Conservation (phyloP, 2,797 vertebrate species). For the Sarcoramphus papa region DNA sequence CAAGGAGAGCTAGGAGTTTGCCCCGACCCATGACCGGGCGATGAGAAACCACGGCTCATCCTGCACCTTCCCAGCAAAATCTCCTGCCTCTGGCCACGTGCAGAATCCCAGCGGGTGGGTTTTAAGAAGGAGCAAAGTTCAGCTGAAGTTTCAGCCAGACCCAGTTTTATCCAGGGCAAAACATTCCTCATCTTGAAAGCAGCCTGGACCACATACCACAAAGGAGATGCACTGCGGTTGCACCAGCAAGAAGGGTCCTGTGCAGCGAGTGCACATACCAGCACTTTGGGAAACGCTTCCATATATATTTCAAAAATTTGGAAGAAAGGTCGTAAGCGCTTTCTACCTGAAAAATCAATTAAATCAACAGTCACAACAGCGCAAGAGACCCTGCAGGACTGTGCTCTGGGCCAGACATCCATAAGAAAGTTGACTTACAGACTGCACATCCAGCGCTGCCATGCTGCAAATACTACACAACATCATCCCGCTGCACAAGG, state of each 20-base stretch:
- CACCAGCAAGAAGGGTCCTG: background rate
- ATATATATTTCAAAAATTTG: accelerated
- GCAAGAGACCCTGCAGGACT: background rate
- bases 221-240: accelerated
- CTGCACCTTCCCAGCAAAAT: background rate
- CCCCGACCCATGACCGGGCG: accelerated
- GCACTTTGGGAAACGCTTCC: background rate
- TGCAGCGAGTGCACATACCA: accelerated
- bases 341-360: background rate
- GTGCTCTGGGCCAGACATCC: background rate
- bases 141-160: background rate
- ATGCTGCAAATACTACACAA: background rate
- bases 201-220: background rate
- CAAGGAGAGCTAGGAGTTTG: background rate
- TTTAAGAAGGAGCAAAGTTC: background rate
- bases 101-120: background rate
- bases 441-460: background rate
- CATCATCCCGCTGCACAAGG: background rate
- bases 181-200: background rate
- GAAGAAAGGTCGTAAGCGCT: accelerated
- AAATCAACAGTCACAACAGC: background rate
- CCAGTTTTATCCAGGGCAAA: background rate
- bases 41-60: background rate
- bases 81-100: accelerated
- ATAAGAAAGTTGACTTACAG: background rate